Conservation (phyloP, 2,113 vertebrate genomes). For the Xiphophorus hellerii region DNA sequence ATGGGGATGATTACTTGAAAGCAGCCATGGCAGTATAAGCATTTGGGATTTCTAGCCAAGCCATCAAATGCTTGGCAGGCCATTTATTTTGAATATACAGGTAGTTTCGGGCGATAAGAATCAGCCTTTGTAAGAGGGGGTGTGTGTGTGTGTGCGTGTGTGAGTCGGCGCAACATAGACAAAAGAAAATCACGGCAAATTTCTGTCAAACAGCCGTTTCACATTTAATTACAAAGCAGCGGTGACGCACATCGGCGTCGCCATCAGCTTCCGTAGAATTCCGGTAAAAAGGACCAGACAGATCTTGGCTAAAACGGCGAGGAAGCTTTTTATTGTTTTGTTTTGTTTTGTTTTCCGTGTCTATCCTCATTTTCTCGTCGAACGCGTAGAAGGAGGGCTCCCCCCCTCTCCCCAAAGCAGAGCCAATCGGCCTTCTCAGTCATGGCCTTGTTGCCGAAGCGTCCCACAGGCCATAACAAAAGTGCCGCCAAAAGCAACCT, state of each 20-base stretch:
- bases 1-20: constrained; percentile 80
- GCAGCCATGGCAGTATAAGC: constrained; percentile 73
- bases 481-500: constrained; percentile 57
- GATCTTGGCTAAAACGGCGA: constrained; percentile 12
- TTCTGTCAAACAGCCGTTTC: constrained; percentile 40
- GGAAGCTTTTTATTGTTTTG: constrained; percentile 19
- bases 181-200: constrained; percentile 48
- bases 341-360: constrained; percentile 52
- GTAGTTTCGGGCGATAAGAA: constrained; percentile 72
- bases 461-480: constrained; percentile 66
- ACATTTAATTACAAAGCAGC: constrained; percentile 62
- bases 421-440: constrained; percentile 50
- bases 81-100: constrained; percentile 78
- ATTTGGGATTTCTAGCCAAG: constrained; percentile 76
- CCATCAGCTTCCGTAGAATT: not conserved
- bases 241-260: constrained; percentile 44
- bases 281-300: not conserved
- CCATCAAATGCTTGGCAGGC: constrained; percentile 77
- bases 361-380: constrained; percentile 57
- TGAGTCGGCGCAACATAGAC: constrained; percentile 33
- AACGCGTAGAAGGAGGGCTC: constrained; percentile 37
- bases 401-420: constrained; percentile 42
- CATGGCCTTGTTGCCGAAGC: constrained; percentile 54
- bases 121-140: constrained; percentile 32
- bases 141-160: constrained; percentile 20